Conservation (phyloP, 2,797 vertebrate genomes). For the Tadarida brasiliensis region DNA sequence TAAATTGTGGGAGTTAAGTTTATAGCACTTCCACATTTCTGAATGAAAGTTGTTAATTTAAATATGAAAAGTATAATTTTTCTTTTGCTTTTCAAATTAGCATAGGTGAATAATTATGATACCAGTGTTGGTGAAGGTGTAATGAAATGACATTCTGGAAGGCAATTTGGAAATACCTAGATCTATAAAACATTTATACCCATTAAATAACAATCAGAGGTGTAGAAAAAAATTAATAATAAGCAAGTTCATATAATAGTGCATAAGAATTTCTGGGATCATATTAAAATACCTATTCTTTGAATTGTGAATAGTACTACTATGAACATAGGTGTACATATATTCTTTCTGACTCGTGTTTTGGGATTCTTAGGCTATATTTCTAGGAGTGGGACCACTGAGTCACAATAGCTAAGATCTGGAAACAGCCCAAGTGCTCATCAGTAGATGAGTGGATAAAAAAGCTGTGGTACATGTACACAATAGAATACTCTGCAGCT, state of each 20-base stretch:
- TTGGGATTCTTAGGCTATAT: too few species aligned
- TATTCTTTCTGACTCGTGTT: too few species aligned
- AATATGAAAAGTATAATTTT: conserved; percentile 26
- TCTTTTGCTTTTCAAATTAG: conserved; percentile 55
- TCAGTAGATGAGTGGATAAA: too few species aligned
- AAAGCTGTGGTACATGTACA: too few species aligned
- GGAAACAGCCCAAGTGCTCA: too few species aligned
- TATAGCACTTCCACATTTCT: background rate
- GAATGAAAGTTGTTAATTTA: conserved; percentile 33
- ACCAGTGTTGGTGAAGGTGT: background rate
- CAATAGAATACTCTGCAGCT: too few species aligned
- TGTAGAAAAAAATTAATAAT: conserved; percentile 21
- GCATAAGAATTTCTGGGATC: background rate
- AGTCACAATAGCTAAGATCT: too few species aligned
- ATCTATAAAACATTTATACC: background rate
- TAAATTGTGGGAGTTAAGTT: background rate
- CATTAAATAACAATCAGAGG: background rate
- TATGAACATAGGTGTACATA: too few species aligned
- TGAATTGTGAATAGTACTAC: too few species aligned
- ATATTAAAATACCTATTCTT: background rate
- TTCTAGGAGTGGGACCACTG: too few species aligned
- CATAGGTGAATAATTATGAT: background rate
- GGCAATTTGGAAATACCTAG: background rate
- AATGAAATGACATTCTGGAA: background rate
- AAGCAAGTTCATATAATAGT: background rate